phyloP scores from a whole-genome alignment of 2,113 vertebrate genomes.

The Pedionomus torquatus region DNA sequence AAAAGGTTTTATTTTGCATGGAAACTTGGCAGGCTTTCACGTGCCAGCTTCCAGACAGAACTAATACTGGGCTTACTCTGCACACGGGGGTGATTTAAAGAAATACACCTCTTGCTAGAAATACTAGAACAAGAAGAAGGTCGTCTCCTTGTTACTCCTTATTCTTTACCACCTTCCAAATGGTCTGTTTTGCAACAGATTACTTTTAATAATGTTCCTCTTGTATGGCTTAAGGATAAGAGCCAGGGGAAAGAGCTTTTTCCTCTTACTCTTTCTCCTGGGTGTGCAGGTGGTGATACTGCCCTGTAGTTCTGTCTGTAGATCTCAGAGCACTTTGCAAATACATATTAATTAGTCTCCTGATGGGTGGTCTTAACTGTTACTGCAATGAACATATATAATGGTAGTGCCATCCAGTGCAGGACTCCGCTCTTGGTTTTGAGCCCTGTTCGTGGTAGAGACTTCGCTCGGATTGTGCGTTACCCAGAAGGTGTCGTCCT shows the following conservation, averaged over 20 bases:
- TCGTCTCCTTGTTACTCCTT: background rate
- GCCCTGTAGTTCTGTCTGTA: background rate
- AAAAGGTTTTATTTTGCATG: constrained; percentile 53
- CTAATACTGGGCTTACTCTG: background rate
- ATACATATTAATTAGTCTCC: background rate
- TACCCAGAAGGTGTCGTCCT: background rate
- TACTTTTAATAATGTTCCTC: background rate
- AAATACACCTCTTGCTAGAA: background rate
- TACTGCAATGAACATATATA: background rate
- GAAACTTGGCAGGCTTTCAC: constrained; percentile 51
- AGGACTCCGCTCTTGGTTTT: rapidly evolving
- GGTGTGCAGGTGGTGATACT: background rate
- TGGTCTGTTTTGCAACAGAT: background rate
- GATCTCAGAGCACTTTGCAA: background rate
- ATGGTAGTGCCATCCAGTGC: background rate
- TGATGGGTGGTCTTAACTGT: background rate
- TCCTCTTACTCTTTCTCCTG: background rate
- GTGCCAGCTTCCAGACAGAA: constrained; percentile 49
- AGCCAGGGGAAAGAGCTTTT: background rate
- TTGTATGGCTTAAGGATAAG: background rate
- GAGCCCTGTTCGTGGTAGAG: background rate
- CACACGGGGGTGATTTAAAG: background rate
- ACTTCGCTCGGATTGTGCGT: rapidly evolving
- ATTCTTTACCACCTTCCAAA: background rate
- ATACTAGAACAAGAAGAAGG: background rate